Evolutionary conservation across 30 jellyfish, hydroid and myxozoan genomes (phyloP).

Genomic region (Cassiopea xamachana): DNA sequence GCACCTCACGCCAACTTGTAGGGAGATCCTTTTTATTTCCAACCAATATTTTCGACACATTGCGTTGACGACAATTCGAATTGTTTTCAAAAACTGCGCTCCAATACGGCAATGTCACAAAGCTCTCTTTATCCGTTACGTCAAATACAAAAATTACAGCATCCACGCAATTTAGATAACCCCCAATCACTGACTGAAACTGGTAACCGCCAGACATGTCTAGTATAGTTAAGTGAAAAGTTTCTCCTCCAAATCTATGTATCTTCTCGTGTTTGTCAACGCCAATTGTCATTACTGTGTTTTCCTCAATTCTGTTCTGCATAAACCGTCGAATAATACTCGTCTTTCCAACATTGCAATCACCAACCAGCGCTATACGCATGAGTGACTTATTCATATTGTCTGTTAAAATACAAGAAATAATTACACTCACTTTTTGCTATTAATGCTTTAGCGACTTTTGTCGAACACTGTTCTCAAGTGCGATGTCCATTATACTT

Average conservation of each 20-base stretch:
- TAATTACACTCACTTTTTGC: too few species aligned
- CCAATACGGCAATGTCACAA: slow-evolving; percentile 88
- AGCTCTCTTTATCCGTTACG: slow-evolving; percentile 79
- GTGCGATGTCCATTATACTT: neutral
- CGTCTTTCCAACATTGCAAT: slow-evolving; percentile 84
- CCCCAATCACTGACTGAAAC: slow-evolving; percentile 55
- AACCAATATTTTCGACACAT: slow-evolving; percentile 71
- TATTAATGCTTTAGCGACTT: too few species aligned
- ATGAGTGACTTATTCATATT: neutral
- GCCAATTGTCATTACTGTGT: slow-evolving; percentile 78
- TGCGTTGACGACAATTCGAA: slow-evolving; percentile 14
- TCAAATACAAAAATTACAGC: slow-evolving; percentile 87
- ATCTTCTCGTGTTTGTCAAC: slow-evolving; percentile 62
- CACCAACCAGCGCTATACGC: slow-evolving; percentile 74
- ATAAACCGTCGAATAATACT: slow-evolving; percentile 59
- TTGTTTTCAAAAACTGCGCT: slow-evolving; percentile 35
- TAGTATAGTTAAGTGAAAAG: slow-evolving; percentile 16
- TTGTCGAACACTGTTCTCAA: neutral
- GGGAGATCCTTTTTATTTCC: slow-evolving; percentile 85
- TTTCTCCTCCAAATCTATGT: slow-evolving; percentile 25
- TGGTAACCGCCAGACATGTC: slow-evolving; percentile 86
- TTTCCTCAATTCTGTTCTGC: slow-evolving; percentile 16
- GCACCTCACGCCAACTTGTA: slow-evolving; percentile 63
- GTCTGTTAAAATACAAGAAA: neutral
- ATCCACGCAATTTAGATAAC: slow-evolving; percentile 74